phyloP scores from a whole-genome alignment of 2,797 vertebrate species.

The Hephaestus fuliginosus region DNA sequence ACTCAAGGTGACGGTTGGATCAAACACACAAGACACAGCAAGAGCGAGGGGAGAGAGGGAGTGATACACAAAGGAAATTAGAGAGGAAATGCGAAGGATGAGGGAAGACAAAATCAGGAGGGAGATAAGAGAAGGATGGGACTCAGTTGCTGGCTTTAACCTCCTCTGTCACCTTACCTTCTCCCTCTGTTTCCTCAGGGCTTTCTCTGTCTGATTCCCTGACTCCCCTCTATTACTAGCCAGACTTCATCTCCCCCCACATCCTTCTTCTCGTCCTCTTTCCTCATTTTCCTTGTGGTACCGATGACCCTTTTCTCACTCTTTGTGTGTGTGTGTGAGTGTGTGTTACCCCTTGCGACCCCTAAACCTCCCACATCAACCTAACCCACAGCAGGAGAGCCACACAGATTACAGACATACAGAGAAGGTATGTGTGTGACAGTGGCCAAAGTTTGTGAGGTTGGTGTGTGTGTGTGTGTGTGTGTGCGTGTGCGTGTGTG shows the following conservation, averaged over 20 bases:
- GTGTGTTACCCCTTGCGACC: conserved; percentile 34
- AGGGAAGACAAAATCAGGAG: not conserved
- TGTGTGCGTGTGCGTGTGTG: conserved; percentile 39
- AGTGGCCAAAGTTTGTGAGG: conserved; percentile 63
- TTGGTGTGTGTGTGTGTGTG: conserved; percentile 38
- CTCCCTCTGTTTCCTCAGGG: conserved; percentile 29
- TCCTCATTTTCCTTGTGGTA: conserved; percentile 33
- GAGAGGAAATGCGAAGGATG: conserved; percentile 26
- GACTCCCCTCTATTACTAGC: conserved; percentile 14
- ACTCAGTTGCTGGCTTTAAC: conserved; percentile 9
- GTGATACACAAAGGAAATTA: conserved; percentile 22
- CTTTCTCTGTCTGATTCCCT: conserved; percentile 37
- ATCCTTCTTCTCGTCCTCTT: conserved; percentile 17
- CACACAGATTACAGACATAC: conserved; percentile 63
- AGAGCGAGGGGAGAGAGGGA: not conserved
- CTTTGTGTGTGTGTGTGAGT: conserved; percentile 8
- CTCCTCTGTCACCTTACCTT: conserved; percentile 24
- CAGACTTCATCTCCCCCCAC: conserved; percentile 27
- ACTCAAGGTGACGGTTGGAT: conserved; percentile 48
- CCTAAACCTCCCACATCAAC: conserved; percentile 49
- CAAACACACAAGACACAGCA: conserved; percentile 29
- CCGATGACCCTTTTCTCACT: conserved; percentile 33
- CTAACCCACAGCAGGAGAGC: conserved; percentile 57
- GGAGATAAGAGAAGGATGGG: conserved; percentile 13
- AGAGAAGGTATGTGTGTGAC: conserved; percentile 63